phyloP scores from a whole-genome alignment of 2,797 vertebrate genomes.

The Kryptopterus vitreolus region DNA sequence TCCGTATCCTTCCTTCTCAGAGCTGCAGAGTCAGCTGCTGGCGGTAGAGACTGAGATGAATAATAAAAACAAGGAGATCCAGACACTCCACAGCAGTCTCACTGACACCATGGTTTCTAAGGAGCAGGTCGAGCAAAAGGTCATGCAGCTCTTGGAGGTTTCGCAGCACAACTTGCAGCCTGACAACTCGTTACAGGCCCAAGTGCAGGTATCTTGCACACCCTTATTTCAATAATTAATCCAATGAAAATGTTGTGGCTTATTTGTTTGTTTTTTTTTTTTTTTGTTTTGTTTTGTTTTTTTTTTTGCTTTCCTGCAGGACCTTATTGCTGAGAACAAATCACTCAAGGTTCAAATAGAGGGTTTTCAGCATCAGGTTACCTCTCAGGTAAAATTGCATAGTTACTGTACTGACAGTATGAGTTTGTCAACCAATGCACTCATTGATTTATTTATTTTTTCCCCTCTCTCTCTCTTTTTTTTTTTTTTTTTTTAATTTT shows the following conservation, averaged over 20 bases:
- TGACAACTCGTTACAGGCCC: constrained; percentile 84
- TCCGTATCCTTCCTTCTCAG: constrained; percentile 57
- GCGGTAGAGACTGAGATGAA: constrained; percentile 80
- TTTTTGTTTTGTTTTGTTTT: too few relatives aligned
- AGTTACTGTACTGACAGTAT: background rate
- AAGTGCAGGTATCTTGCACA: constrained; percentile 75
- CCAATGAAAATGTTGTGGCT: background rate
- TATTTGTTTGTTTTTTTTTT: too few relatives aligned
- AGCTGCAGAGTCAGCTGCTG: constrained; percentile 89
- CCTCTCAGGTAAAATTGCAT: constrained; percentile 81
- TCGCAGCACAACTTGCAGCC: constrained; percentile 84
- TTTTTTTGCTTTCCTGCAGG: constrained; percentile 71
- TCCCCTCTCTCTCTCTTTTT: constrained; percentile 54
- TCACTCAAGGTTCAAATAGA: constrained; percentile 85
- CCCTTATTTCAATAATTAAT: background rate
- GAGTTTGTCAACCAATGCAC: background rate
- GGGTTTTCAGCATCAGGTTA: constrained; percentile 87
- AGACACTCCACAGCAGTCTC: constrained; percentile 89
- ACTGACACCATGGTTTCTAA: constrained; percentile 90
- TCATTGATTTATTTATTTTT: background rate
- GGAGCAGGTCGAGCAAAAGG: constrained; percentile 90
- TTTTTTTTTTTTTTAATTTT: too few relatives aligned
- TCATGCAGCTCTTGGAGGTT: constrained; percentile 87
- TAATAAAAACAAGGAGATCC: constrained; percentile 87
- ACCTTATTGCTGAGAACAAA: constrained; percentile 92